Evolutionary conservation across 64 coral and sea anemone genomes (phyloP), one percentile per base, ranked within the genome.

Genomic region (Montipora foliosa): DNA sequence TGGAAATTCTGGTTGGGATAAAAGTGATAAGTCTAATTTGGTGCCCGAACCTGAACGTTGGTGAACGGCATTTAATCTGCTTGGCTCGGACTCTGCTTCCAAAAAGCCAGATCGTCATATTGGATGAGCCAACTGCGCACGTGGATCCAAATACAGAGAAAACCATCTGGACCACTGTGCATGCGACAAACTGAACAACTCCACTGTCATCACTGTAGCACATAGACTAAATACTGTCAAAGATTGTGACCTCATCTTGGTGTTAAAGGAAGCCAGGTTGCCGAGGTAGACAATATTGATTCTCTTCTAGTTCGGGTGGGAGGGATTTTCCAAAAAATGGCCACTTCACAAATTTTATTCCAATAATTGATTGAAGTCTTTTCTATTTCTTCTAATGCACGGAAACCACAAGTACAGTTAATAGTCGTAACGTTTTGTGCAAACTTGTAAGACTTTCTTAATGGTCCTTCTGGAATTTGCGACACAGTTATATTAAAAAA

Each of bases 31-130:
- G 37, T 37, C 37, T 37, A 37, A 37, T 37, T 37, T 37, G 37
- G 37, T 37, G 37, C 37, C 37, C 37, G 37, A 29, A 22, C 74
- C 75, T 89, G 16, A 94, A 77, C 53, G 64, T 89, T 4, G 86
- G 92, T 19, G 84, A 94, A 19, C 61, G 86, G 51, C 85, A 94
- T 67, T 57, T 89, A 64, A 80, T 94, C 67, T 88, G 68, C 57
- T 48, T 94, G 25, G 92, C 85, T 29, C 74, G 92, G 5, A 78
- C 71, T 19, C 69, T 89, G 57, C 72, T 94, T 4, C 84, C 76
- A n/a, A 11, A 71, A 46, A 89, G 45, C 21, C 81, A 76, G 47
- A 93, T 93, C 8, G 61, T 93, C 8, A 93, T 93, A 19, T 83
- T 93, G 1, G 91, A 93, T 68, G 82, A 93, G 25, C 74, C 91